Percentiles rank a stretch among this genome's conserved stretches.
Evolutionary conservation across 2,888 invertebrate species (phyloP).

Genomic region (Andrena haemorrhoa): DNA sequence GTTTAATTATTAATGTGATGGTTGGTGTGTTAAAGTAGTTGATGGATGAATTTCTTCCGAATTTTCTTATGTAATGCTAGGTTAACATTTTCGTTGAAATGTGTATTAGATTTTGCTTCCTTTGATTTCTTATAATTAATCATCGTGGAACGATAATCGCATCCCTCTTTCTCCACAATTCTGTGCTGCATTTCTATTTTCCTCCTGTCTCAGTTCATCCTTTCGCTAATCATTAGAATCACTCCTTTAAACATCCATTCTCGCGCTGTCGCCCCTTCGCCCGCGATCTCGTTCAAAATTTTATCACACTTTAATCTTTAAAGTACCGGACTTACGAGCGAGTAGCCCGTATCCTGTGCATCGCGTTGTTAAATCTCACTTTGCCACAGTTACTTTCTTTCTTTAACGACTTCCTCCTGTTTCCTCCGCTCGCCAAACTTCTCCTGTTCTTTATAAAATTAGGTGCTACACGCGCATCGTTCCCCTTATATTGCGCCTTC

Average conservation of each 20-base stretch:
- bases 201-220: background rate
- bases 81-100: no score
- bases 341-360: background rate
- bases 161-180: background rate
- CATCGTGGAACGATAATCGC: background rate
- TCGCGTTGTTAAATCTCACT: conserved; percentile 8
- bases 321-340: background rate
- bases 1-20: no score
- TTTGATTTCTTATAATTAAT: background rate
- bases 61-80: no score
- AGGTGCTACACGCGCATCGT: background rate
- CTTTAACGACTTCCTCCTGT: background rate
- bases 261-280: background rate
- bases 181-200: background rate
- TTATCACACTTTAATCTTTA: background rate
- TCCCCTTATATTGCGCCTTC: no score
- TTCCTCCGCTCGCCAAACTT: background rate
- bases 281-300: background rate
- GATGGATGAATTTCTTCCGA: no score
- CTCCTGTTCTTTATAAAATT: background rate
- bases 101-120: background rate
- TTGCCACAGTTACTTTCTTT: conserved; percentile 8
- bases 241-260: background rate
- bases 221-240: background rate
- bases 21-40: no score